Evolutionary conservation across 2,113 vertebrate genomes (phyloP).

Genomic region (Zosterops japonicus): DNA sequence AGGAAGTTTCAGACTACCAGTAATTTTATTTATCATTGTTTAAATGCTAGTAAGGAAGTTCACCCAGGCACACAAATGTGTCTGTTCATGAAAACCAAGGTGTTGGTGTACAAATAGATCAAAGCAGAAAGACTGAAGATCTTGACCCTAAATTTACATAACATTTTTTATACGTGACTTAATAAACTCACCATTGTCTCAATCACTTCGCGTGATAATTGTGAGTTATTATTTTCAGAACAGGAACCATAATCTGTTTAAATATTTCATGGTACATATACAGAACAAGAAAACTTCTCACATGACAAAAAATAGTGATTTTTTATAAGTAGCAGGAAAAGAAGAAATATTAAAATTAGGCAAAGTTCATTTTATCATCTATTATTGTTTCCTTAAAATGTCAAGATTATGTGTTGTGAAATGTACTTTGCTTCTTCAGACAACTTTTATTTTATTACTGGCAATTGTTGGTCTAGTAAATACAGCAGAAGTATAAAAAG

Average conservation of each 20-base stretch:
- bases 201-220: neutral
- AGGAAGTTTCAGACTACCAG: neutral
- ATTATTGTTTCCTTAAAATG: neutral
- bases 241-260: neutral
- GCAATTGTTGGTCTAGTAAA: neutral
- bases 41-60: neutral
- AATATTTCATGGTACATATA: neutral
- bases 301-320: neutral
- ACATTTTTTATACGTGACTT: neutral
- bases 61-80: neutral
- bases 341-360: neutral
- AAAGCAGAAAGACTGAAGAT: neutral
- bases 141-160: neutral
- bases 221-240: neutral
- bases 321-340: neutral
- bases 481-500: neutral
- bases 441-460: neutral
- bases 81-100: neutral
- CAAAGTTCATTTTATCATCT: neutral
- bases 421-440: neutral
- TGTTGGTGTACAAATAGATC: neutral
- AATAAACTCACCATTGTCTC: neutral
- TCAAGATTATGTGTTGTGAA: neutral
- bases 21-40: neutral
- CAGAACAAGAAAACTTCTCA: neutral